phyloP scores from a whole-genome alignment of 2,888 invertebrate species.

The Sesia apiformis region DNA sequence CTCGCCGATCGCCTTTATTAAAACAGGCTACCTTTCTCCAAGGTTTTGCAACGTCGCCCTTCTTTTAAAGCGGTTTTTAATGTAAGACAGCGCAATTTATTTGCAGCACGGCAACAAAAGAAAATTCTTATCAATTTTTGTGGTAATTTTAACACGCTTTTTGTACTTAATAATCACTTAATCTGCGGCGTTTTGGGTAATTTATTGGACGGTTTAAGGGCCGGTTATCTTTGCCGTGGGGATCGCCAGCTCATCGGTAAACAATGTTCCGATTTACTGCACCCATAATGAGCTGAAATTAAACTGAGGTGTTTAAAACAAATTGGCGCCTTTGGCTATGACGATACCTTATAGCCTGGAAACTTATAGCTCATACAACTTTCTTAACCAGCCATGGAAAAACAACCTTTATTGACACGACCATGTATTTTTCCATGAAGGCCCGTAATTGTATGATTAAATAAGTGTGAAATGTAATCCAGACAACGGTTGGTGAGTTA shows the following conservation, averaged over 20 bases:
- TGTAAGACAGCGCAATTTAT: conserved; percentile 34
- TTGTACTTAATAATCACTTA: conserved; percentile 51
- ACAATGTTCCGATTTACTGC: conserved; percentile 20
- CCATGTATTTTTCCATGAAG: too few species aligned
- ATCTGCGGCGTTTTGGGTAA: conserved; percentile 38
- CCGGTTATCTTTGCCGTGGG: conserved; percentile 16
- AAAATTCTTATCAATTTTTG: conserved; percentile 45
- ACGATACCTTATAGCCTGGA: background rate
- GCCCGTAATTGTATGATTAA: background rate
- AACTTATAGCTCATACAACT: background rate
- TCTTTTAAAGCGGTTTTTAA: conserved; percentile 46
- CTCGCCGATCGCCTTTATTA: conserved; percentile 55
- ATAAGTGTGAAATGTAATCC: conserved; percentile 11
- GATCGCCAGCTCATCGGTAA: conserved; percentile 32
- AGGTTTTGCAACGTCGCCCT: conserved; percentile 61
- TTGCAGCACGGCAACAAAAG: conserved; percentile 38
- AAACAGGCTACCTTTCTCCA: conserved; percentile 67
- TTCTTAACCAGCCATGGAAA: background rate
- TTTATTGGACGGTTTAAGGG: conserved; percentile 26
- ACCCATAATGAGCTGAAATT: conserved; percentile 34
- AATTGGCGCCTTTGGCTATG: conserved; percentile 23
- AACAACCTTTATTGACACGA: too few species aligned
- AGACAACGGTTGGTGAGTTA: conserved; percentile 5
- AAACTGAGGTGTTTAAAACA: conserved; percentile 25
- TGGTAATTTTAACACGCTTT: conserved; percentile 38